These are phyloP conservation scores for Acipenser ruthenus DNA, from an alignment of 2,797 vertebrate genomes.

Conservation along the genomic window DNA sequence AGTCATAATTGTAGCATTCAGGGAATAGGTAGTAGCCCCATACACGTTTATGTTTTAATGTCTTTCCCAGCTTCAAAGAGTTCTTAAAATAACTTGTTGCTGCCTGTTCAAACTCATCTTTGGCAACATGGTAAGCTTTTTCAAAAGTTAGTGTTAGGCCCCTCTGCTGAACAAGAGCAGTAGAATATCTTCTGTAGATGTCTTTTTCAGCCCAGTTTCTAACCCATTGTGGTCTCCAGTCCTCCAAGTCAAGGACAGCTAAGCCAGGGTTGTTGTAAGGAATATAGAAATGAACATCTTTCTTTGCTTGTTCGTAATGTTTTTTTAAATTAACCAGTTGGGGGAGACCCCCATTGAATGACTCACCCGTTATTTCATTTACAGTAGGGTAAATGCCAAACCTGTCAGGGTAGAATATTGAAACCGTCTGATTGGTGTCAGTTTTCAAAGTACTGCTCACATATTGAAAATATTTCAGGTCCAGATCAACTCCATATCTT, in stretches of 20 bases:
- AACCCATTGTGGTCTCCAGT: constrained; percentile 69
- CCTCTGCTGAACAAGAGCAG: constrained; percentile 45
- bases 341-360: constrained; percentile 59
- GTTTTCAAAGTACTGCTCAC: constrained; percentile 56
- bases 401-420: constrained; percentile 69
- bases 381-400: constrained; percentile 71
- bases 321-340: constrained; percentile 46
- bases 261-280: constrained; percentile 50
- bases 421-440: constrained; percentile 53
- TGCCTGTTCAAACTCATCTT: constrained; percentile 54
- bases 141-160: constrained; percentile 31
- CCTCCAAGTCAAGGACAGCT: constrained; percentile 74
- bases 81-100: constrained; percentile 56
- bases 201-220: constrained; percentile 69
- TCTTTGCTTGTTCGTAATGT: constrained; percentile 47
- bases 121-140: constrained; percentile 37
- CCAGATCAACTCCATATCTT: constrained; percentile 45
- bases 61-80: constrained; percentile 59
- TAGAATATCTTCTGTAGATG: constrained; percentile 55
- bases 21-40: constrained; percentile 81
- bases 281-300: constrained; percentile 61
- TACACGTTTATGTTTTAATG: constrained; percentile 52
- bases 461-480: constrained; percentile 59
- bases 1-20: constrained; percentile 74
- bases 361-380: constrained; percentile 44